Base-by-base conservation (phyloP, 2,888 invertebrate species). In the Oligia strigilis region DNA sequence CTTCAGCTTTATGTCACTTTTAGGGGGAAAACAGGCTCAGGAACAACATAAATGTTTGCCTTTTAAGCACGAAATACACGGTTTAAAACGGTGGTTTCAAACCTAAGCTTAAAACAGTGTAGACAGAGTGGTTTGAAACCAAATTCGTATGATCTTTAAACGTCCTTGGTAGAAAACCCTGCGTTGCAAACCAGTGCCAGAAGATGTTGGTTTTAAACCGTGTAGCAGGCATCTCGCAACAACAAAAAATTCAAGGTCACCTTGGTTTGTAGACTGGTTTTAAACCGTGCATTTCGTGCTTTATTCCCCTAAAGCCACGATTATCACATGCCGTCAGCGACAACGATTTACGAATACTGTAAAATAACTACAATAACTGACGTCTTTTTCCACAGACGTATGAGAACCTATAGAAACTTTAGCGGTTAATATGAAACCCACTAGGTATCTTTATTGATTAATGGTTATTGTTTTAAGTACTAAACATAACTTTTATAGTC, bases 401-500 rank as follows among this genome's bases (percentile, higher is more conserved):
- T 13, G 11, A 60, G 9, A n/a, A 40, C 17, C 11, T 40, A 46
- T 11, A 75, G 13, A 23, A 55, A 73, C 23, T n/a, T 49, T 23
- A 52, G 19, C 3, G 11, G n/a, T 79, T 46, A 46, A 46, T 36
- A 77, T 65, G 66, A 77, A 65, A 49, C 40, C 4, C 5, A 55
- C 23, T 46, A 62, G n/a, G 17, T 49, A 64, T 64, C 17, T 49
- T 55, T 43, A 60, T 23, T 81, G 46, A 69, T 80, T 70, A 36
- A 83, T 64, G 40, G 19, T 83, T 49, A 81, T 77, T 58, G 65
- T 66, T 76, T 76, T 58, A 78, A 4, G 11, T 40, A 60, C 8
- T 49, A 77, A 80, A 52, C 52, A n/a, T 52, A 46, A 75, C 17
- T 67, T 82, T 46, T 69, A 64, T 23, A 49, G 43, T 29, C 58